Evolutionary conservation across 2,888 invertebrate species (phyloP), one percentile per base, ranked within the genome.

Genomic region (Aphodius granarius): DNA sequence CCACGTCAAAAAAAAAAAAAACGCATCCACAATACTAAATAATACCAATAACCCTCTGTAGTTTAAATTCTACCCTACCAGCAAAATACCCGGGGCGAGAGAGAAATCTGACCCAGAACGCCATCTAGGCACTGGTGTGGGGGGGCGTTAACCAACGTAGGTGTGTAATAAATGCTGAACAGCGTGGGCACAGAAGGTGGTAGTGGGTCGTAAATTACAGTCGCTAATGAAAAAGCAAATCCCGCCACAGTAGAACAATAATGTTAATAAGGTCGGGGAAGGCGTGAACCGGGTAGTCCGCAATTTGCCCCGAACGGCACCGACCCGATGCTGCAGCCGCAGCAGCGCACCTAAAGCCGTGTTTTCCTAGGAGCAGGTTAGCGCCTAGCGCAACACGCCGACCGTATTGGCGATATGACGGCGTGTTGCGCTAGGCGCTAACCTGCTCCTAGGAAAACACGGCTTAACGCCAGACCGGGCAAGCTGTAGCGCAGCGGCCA

Each of bases 201-300:
- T 43, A 43, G 13, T 13, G 9, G 43, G 43, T 43, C 43, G 43
- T 43, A 43, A 43, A 43, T 43, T 43, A 43, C 43, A n/a, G 71
- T 20, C 71, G 71, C 71, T 71, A 71, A 71, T 71, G 73, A 75
- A 71, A 75, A 75, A 65, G 72, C 65, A 75, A 74, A 74, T 68
- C 68, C 66, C 68, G 68, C 68, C 68, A 20, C 68, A 68, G 68
- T 68, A 19, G 43, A 68, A 68, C 68, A 68, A 68, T 68, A 68
- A 68, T 68, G 68, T 68, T 68, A 68, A 68, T 68, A 74, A 70
- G 66, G 68, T 74, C 62, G 20, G 16, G 18, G 63, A 43, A 43
- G 43, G 43, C 43, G 43, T 43, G 43, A 43, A 43, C 43, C 4
- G 43, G 43, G 43, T 6, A 43, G 43, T 43, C 3, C 1, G 43